phyloP scores from a whole-genome alignment of 2,797 vertebrate species.

The Acanthurus lineatus region DNA sequence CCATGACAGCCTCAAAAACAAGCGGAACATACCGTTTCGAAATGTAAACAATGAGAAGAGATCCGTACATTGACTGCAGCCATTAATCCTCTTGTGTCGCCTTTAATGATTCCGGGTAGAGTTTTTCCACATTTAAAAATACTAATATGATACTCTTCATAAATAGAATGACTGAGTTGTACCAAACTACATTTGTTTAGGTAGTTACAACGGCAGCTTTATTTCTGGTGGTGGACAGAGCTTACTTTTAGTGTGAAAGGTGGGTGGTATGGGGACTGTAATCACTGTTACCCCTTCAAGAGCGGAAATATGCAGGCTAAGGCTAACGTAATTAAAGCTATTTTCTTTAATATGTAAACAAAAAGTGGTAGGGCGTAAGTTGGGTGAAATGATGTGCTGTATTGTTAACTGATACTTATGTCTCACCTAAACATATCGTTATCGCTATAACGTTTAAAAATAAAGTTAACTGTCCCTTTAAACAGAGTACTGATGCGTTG shows the following conservation, averaged over 20 bases:
- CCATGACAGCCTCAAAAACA: conserved; percentile 59
- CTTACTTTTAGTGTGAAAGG: conserved; percentile 5
- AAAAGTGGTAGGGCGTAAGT: neutral
- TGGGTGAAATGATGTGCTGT: fast-evolving
- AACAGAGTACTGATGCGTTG: conserved; percentile 25
- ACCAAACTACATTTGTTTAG: neutral
- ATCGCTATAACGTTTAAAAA: neutral
- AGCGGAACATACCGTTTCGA: conserved; percentile 49
- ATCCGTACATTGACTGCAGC: conserved; percentile 76
- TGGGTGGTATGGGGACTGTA: conserved; percentile 57
- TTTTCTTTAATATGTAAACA: neutral
- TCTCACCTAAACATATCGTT: fast-evolving
- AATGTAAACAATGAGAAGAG: conserved; percentile 84
- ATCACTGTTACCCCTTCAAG: conserved; percentile 65
- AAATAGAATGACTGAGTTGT: fast-evolving
- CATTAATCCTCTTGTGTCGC: conserved; percentile 84
- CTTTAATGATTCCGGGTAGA: conserved; percentile 78
- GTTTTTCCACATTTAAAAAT: conserved; percentile 31
- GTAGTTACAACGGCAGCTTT: neutral
- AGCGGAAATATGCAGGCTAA: conserved; percentile 55
- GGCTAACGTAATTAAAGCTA: neutral
- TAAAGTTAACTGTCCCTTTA: conserved; percentile 63
- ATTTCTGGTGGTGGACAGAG: conserved; percentile 3
- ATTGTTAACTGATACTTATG: neutral
- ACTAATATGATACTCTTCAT: neutral